Conservation (phyloP, 2,797 vertebrate genomes). For the Clarias fuscus region DNA sequence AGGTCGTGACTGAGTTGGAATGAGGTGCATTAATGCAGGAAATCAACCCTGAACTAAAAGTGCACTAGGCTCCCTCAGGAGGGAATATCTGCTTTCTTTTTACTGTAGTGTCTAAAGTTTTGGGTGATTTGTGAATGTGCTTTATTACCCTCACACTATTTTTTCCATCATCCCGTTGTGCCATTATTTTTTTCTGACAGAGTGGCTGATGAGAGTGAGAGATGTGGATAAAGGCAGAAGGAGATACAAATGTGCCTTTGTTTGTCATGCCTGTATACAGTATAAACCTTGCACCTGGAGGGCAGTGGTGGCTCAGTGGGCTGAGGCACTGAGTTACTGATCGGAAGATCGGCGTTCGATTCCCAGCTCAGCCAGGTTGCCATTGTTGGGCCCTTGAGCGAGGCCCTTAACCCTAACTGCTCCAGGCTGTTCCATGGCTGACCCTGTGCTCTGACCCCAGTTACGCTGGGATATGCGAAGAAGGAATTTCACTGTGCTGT, state of each 20-base stretch:
- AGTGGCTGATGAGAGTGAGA: background rate
- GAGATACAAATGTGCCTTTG: slow-evolving; percentile 20
- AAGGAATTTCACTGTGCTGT: no score
- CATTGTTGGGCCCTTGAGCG: no score
- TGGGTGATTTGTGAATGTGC: slow-evolving; percentile 24
- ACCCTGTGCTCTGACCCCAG: no score
- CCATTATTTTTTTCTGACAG: background rate
- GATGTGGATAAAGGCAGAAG: background rate
- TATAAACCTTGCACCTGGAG: slow-evolving; percentile 2
- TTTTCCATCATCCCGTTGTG: background rate
- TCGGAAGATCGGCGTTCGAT: no score
- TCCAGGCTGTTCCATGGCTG: no score
- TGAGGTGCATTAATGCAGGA: slow-evolving; percentile 8
- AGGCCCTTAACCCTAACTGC: no score
- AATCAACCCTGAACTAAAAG: background rate
- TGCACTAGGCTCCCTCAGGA: background rate
- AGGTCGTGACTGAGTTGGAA: slow-evolving; percentile 9
- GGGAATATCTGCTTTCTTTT: slow-evolving; percentile 19
- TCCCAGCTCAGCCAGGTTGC: no score
- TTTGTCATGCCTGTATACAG: slow-evolving; percentile 13
- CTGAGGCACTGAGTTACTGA: no score
- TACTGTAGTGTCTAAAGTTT: background rate
- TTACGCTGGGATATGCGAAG: no score
- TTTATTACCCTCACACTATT: slow-evolving; percentile 8
- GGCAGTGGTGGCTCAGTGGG: no score